Percentiles rank a stretch among this genome's conserved stretches.
Evolutionary conservation across 2,113 vertebrate species (phyloP).

Genomic region (Ciconia maguari): DNA sequence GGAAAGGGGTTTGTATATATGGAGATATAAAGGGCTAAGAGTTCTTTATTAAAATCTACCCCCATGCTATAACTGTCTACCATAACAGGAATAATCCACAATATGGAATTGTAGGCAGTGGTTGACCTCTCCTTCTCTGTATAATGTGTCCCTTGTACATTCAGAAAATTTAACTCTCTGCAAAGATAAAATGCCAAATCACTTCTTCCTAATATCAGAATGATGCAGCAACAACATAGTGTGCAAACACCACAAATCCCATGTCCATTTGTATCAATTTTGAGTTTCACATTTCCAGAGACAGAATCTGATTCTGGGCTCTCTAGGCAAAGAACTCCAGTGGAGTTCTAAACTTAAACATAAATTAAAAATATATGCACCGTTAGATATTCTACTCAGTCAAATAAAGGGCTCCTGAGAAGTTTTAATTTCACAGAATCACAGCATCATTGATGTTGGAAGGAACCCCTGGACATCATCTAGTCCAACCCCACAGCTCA

Average conservation of each 20-base stretch:
- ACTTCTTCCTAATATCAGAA: neutral
- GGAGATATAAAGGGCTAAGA: neutral
- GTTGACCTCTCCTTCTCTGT: neutral
- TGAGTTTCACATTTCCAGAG: neutral
- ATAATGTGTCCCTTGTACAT: neutral
- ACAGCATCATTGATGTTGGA: neutral
- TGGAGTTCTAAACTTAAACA: neutral
- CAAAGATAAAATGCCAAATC: neutral
- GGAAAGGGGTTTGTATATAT: neutral
- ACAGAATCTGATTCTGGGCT: neutral
- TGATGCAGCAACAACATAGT: neutral
- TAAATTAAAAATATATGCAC: neutral
- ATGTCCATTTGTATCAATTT: neutral
- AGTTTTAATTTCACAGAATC: neutral
- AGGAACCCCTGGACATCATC: neutral
- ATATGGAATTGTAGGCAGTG: neutral
- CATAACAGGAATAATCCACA: neutral
- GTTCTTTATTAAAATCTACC: neutral
- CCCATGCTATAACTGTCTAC: neutral
- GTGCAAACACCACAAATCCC: neutral
- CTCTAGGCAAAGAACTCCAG: neutral
- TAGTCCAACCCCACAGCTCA: neutral
- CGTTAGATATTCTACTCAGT: accelerated
- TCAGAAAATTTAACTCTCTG: neutral
- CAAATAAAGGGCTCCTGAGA: neutral